Evolutionary conservation across 2,888 invertebrate genomes (phyloP), one percentile per base, ranked within the genome.

Genomic region (Coleophora flavipennella): DNA sequence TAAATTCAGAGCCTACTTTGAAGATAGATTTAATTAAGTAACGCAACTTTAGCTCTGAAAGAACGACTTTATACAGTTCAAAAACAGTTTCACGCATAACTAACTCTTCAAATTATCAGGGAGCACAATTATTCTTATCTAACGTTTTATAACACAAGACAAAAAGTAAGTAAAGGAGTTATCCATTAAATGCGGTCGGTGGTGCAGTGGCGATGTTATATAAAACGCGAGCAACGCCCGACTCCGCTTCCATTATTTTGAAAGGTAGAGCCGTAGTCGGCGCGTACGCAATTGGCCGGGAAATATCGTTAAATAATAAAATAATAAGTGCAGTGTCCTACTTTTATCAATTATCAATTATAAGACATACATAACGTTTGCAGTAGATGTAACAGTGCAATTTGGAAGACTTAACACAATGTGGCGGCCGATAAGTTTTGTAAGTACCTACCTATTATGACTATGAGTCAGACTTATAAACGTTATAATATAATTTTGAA

Each of bases 101-200:
- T 20, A 4, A 6, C 20, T 20, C 20, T 20, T 20, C 20, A 20
- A 20, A 20, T 20, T 6, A 20, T 20, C 20, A 20, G 20, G 20
- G 20, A 20, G 20, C 59, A 56, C 56, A 52, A 59, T 63, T 60
- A 58, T 53, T 54, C 62, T 80, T 77, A 79, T 75, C 75, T 76
- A 78, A 77, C 70, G 59, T 52, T 20, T 55, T 59, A 49, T 63
- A 69, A 71, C 72, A 75, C 67, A 72, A 77, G 72, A 76, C 61
- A 57, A 67, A 20, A 65, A 55, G 54, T 51, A 29, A 54, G 50
- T 57, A 41, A 62, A 59, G 55, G 56, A 65, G 59, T 68, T 65
- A 66, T 71, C 6, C 6, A 20, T 20, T 20, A 20, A 67, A 59
- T 59, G 66, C 64, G 67, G 64, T 60, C 49, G 66, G 62, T 51